A percentile compares a stretch with the other conserved stretches of the same genome.
These are phyloP conservation scores for Palythoa grandis DNA, from an alignment of 92 coral and sea anemone genomes.

Conservation along the genomic window DNA sequence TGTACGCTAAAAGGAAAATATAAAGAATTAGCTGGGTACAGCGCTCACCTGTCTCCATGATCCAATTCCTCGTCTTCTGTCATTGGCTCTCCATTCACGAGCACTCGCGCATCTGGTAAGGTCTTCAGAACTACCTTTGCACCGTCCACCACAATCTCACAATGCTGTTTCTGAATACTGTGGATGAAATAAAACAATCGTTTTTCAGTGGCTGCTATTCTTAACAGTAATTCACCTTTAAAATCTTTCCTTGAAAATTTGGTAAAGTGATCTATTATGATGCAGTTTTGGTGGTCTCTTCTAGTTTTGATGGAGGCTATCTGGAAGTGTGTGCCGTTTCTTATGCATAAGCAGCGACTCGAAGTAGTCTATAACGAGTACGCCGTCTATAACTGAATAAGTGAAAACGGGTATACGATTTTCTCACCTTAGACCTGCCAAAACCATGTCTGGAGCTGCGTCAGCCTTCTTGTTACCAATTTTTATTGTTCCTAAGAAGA, in stretches of 20 bases:
- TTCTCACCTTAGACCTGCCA: slow-evolving; percentile 90
- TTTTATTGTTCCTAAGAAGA: slow-evolving; percentile 64
- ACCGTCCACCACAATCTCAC: slow-evolving; percentile 70
- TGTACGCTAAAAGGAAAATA: no score
- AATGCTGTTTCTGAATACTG: slow-evolving; percentile 87
- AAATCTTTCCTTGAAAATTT: not conserved
- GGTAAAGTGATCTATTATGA: not conserved
- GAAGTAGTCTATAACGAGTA: not conserved
- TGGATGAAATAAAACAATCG: not conserved
- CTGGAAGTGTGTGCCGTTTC: not conserved
- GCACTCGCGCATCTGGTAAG: slow-evolving; percentile 81
- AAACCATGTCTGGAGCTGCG: slow-evolving; percentile 84
- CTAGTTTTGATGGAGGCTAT: not conserved
- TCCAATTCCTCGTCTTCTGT: slow-evolving; percentile 85
- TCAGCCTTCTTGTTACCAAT: slow-evolving; percentile 95
- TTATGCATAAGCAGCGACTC: not conserved
- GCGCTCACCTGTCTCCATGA: slow-evolving; percentile 87
- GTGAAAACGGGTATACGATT: not conserved
- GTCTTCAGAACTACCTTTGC: slow-evolving; percentile 70
- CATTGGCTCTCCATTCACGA: slow-evolving; percentile 92
- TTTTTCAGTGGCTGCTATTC: not conserved
- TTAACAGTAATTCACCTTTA: no score
- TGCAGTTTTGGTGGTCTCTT: not conserved
- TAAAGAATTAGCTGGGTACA: not conserved
- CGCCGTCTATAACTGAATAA: no score